Evolutionary conservation across 1,140 invertebrate species (phyloP), one percentile per base, ranked within the genome.

Genomic region (Dendroctonus valens): DNA sequence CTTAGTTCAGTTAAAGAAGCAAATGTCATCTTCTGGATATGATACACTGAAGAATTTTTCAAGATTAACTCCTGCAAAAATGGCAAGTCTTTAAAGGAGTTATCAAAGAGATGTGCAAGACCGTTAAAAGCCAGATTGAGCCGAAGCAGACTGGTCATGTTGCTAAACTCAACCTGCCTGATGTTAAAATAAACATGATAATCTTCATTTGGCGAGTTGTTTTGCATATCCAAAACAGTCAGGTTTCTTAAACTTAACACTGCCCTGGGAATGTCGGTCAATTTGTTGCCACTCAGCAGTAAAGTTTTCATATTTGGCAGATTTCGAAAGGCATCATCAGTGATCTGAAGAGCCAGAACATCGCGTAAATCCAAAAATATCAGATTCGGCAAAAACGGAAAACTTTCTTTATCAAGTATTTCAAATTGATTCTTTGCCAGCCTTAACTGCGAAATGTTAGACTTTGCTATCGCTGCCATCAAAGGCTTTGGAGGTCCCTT

Each of bases 351-450:
- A 71, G 41, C 76, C 69, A 44, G 44, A 26, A 81, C 76, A 67
- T 81, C 78, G 50, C 78, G 72, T 11, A 85, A 72, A 73, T 83
- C 81, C 14, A 84, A 55, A 39, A 79, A 59, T 65, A 79, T 76
- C 59, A 85, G 73, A 65, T 82, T 81, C 0, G 74, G 73, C 83
- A 84, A 15, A 41, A 61, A 2, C 9, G 83, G 83, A 73, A 85
- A 84, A 11, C 75, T 74, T 39, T 81, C 73, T 41, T 79, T 74
- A 7, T 67, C 63, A 15, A 85, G 77, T 12, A 79, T 70, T 73
- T 83, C 81, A 67, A 85, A 83, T 63, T 83, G 81, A 71, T 85
- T 85, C 57, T 79, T 76, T 4, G 81, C 72, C 38, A 85, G 69
- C 57, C 73, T 78, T n/a, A 85, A 70, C 57, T 76, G 73, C 41